Percentiles rank a stretch among this genome's conserved stretches.
Conservation (phyloP, 2,797 vertebrate species). For the Hydrolagus colliei region DNA sequence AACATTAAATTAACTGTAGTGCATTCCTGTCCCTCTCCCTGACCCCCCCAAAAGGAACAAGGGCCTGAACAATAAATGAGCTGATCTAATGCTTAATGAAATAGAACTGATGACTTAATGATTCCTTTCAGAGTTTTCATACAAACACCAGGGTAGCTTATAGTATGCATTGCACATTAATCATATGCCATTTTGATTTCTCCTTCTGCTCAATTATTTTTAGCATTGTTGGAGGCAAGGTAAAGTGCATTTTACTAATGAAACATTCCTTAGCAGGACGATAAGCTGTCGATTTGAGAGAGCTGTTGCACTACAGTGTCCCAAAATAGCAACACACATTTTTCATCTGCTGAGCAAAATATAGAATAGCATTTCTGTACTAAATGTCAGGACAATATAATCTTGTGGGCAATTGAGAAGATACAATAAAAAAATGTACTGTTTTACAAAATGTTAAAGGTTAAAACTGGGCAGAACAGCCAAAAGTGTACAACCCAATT, state of each 20-base stretch:
- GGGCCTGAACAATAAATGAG: neutral
- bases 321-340: neutral
- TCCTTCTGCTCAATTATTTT: slow-evolving; percentile 25
- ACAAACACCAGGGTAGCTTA: neutral
- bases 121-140: slow-evolving; percentile 3
- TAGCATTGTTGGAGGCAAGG: slow-evolving; percentile 20
- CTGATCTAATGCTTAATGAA: neutral
- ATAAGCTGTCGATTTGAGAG: neutral
- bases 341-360: neutral
- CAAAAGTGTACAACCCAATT: neutral
- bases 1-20: neutral
- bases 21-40: neutral
- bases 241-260: slow-evolving; percentile 10
- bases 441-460: neutral
- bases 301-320: neutral
- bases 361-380: neutral
- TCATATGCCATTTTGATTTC: slow-evolving; percentile 8
- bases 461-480: too few species aligned
- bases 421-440: neutral
- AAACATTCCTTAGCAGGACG: neutral
- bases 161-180: neutral
- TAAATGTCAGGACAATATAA: neutral
- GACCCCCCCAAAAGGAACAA: neutral
- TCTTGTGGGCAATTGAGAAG: neutral
- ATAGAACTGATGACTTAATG: slow-evolving; percentile 6